Conservation (phyloP, 2,888 invertebrate genomes). For the Onthophagus sagittarius region DNA sequence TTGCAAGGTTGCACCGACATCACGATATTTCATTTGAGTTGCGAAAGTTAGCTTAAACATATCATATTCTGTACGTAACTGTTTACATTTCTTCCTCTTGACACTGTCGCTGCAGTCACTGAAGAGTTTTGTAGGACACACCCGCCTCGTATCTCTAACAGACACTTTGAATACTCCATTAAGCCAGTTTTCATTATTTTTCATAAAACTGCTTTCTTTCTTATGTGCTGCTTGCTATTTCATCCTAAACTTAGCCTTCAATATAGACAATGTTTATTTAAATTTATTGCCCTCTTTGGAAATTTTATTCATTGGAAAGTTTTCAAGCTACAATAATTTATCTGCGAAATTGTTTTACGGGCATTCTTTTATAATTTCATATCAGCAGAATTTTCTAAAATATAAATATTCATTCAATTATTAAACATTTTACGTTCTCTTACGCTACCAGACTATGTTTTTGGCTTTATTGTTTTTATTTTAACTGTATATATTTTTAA, state of each 20-base stretch:
- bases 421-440: too few species aligned
- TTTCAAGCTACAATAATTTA: too few species aligned
- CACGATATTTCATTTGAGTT: conserved; percentile 18
- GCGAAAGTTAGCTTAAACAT: conserved; percentile 21
- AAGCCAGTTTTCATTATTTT: neutral
- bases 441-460: too few species aligned
- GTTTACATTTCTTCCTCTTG: conserved; percentile 27
- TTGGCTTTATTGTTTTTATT: too few species aligned
- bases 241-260: neutral
- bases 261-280: too few species aligned
- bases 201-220: neutral
- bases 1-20: conserved; percentile 24
- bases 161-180: neutral
- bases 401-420: too few species aligned
- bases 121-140: conserved; percentile 7
- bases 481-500: too few species aligned
- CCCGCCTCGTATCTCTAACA: neutral
- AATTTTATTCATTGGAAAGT: too few species aligned
- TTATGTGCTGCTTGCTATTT: neutral
- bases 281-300: too few species aligned
- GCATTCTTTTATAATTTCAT: too few species aligned
- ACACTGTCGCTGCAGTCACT: neutral
- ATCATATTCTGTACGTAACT: conserved; percentile 20
- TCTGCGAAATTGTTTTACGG: too few species aligned
- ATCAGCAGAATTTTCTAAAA: too few species aligned